These are phyloP conservation scores for Geotrypetes seraphini DNA, from an alignment of 2,797 vertebrate genomes.

Conservation along the genomic window DNA sequence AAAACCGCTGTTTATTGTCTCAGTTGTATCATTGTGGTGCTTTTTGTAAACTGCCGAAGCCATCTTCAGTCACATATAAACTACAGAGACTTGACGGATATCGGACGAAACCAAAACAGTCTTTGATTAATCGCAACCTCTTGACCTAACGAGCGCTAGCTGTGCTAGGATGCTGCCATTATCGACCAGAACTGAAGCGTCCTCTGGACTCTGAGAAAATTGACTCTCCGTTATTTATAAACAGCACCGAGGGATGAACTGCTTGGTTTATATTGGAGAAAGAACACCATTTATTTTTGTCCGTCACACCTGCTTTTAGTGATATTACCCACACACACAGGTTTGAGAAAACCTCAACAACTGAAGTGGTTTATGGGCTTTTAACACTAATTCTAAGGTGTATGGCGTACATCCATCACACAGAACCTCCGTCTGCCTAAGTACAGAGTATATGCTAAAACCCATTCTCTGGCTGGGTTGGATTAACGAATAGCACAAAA, in stretches of 20 bases:
- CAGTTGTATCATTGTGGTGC: slow-evolving; percentile 50
- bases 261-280: slow-evolving; percentile 55
- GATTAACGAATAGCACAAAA: slow-evolving; percentile 9
- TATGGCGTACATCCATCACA: slow-evolving; percentile 58
- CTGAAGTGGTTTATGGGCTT: slow-evolving; percentile 65
- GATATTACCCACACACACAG: slow-evolving; percentile 54
- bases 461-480: slow-evolving; percentile 18
- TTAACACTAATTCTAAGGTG: slow-evolving; percentile 67
- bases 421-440: slow-evolving; percentile 22
- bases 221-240: slow-evolving; percentile 60
- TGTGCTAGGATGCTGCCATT: slow-evolving; percentile 68
- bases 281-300: slow-evolving; percentile 62
- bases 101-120: slow-evolving; percentile 81
- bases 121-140: slow-evolving; percentile 83
- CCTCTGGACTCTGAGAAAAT: slow-evolving; percentile 49
- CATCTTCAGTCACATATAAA: slow-evolving; percentile 67
- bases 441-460: slow-evolving; percentile 19
- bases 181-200: slow-evolving; percentile 65
- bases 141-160: slow-evolving; percentile 72
- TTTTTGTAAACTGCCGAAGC: slow-evolving; percentile 78
- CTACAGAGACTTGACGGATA: slow-evolving; percentile 81
- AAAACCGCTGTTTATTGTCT: slow-evolving; percentile 49
- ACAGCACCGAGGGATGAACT: slow-evolving; percentile 59
- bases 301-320: slow-evolving; percentile 72
- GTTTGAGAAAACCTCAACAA: slow-evolving; percentile 60